Percentiles rank a stretch among this genome's conserved stretches.
Conservation (phyloP, 2,888 invertebrate species). For the Lottia gigantea region DNA sequence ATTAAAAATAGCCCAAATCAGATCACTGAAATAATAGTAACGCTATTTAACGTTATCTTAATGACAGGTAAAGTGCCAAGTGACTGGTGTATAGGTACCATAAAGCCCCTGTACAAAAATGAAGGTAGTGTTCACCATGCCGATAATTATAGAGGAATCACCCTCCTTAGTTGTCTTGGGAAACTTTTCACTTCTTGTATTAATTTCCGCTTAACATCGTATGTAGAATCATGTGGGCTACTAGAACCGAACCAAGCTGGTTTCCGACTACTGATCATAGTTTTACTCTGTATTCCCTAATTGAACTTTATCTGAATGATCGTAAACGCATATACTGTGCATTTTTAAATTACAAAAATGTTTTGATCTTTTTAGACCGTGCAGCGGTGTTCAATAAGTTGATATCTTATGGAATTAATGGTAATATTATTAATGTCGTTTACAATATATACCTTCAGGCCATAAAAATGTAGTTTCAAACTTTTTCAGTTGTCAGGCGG, state of each 20-base stretch:
- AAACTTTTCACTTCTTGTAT: slow-evolving; percentile 6
- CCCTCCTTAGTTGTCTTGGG: slow-evolving; percentile 2
- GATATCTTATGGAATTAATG: not conserved
- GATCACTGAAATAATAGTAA: not conserved
- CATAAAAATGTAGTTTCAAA: not conserved
- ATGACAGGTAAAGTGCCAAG: slow-evolving; percentile 11
- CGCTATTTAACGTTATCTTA: slow-evolving; percentile 20
- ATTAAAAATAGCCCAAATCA: no score
- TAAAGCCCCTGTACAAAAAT: slow-evolving; percentile 15
- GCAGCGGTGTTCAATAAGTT: slow-evolving; percentile 18
- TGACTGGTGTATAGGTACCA: not conserved
- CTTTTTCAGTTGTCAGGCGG: not conserved
- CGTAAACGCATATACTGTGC: slow-evolving; percentile 13
- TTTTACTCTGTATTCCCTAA: slow-evolving; percentile 12
- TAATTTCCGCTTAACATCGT: not conserved
- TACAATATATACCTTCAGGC: slow-evolving; percentile 4
- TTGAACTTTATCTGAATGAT: slow-evolving; percentile 4
- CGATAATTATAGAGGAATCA: slow-evolving; percentile 21
- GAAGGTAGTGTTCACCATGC: slow-evolving; percentile 13
- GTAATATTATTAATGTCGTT: not conserved
- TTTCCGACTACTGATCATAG: slow-evolving; percentile 12
- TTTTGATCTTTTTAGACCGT: slow-evolving; percentile 18
- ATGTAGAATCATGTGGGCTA: not conserved
- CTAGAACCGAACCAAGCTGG: not conserved
- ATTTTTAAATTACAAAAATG: not conserved